Evolutionary conservation across 2,888 invertebrate genomes (phyloP), one percentile per base, ranked within the genome.

Genomic region (Apoda limacodes): DNA sequence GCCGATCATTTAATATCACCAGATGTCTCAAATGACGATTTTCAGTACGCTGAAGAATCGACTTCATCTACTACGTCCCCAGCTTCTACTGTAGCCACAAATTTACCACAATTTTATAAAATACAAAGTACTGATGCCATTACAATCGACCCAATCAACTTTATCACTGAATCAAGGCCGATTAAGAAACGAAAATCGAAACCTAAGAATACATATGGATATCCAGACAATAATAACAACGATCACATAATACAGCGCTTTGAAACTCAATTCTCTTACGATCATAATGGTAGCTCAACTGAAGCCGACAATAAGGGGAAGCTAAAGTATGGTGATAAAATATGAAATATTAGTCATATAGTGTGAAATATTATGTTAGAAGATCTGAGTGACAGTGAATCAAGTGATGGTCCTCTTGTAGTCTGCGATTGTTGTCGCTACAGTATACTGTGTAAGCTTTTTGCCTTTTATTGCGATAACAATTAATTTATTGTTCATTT

Each of bases 251-350:
- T 23, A 19, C 35, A 35, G 14, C 39, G 30, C 21, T 26, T 32
- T 4, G 42, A 41, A 21, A 28, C 41, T 21, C 32, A 28, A 5
- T 41, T 37, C 10, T 30, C 39, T 10, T 37, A 41, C 19, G 36
- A 40, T 4, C 48, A 56, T 28, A 45, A 43, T 20, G 43, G 38
- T 12, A 58, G 59, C 12, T 37, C 54, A 7, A 55, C 51, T 37
- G 43, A 48, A 4, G n/a, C n/a, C n/a, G n/a, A n/a, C n/a, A n/a
- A n/a, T n/a, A 49, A 51, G 33, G 63, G 60, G 17, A 66, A 63
- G 43, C 53, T 65, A 3, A 75, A 72, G 51, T 78, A 78, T 51
- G 78, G 78, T 60, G 78, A 78, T 47, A 75, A 74, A 69, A 62
- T 70, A 47, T 69, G 53, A 62, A 48, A 35, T 32, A n/a, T n/a